Percentiles rank a stretch among this genome's conserved stretches.
Evolutionary conservation across 2,888 invertebrate genomes (phyloP).

Genomic region (Drosophila affinis): DNA sequence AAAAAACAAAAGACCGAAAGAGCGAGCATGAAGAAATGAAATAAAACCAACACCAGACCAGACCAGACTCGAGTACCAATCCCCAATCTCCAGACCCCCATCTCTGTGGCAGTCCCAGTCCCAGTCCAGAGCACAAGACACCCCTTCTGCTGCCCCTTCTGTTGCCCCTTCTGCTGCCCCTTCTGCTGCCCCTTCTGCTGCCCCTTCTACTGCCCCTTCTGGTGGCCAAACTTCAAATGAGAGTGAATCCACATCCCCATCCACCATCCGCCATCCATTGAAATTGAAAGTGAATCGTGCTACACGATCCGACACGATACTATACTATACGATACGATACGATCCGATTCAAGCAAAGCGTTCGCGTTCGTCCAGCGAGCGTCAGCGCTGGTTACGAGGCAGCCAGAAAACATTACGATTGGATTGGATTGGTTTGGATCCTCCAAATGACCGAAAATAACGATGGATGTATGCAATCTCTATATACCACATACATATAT

Average conservation of each 20-base stretch:
- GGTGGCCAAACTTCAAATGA: conserved; percentile 25
- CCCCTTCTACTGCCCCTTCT: neutral
- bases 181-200: neutral
- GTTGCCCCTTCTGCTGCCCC: neutral
- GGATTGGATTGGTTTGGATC: conserved; percentile 32
- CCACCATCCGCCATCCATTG: conserved; percentile 44
- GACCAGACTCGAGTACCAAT: conserved; percentile 60
- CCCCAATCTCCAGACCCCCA: conserved; percentile 24
- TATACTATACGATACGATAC: conserved; percentile 51
- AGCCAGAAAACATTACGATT: conserved; percentile 27
- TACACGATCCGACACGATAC: conserved; percentile 65
- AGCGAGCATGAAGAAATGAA: conserved; percentile 76
- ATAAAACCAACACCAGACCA: conserved; percentile 63
- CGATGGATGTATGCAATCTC: conserved; percentile 19
- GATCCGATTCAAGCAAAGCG: conserved; percentile 11
- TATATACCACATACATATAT: neutral
- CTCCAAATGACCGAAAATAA: conserved; percentile 42
- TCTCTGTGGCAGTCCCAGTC: conserved; percentile 32
- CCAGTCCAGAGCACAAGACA: conserved; percentile 24
- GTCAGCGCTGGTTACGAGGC: conserved; percentile 33
- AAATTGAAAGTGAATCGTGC: conserved; percentile 82
- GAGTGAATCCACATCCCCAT: conserved; percentile 50
- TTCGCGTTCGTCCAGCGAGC: conserved; percentile 11
- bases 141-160: conserved; percentile 4
- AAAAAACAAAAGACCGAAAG: conserved; percentile 55